Base-by-base conservation (phyloP, 2,797 vertebrate species). In the Cichlasoma orientale region DNA sequence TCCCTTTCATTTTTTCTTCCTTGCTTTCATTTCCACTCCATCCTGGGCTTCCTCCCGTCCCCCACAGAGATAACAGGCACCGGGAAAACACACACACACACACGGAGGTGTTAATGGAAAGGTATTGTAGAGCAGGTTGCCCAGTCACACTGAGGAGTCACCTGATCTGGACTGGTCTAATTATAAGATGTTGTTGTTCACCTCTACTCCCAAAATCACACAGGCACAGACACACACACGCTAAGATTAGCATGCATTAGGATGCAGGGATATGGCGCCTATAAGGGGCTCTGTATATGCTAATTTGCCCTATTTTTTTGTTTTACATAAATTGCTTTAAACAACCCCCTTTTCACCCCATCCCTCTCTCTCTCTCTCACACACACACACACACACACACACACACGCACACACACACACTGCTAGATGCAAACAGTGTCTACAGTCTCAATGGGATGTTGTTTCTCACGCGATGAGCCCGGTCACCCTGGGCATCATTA, bases 101-200 rank as follows among this genome's bases (percentile, higher is more conserved):
- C 71, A 72, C 27, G 19, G 58, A 93, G 90, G 91, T 93, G 93
- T 85, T 87, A 93, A 93, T 94, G 88, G 88, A 90, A 89, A 89
- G 55, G 36, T 71, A 61, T 58, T 44, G 44, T 23, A 50, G 41
- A 79, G 74, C 72, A 79, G 83, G 87, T 90, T 92, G 84, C 75
- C 82, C 82, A 79, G 80, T 88, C 82, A 85, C 75, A 61, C 38
- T 1, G 55, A 56, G 21, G 31, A 77, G 78, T 90, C 87, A 82
- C 84, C 85, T 90, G 86, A 89, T 82, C 75, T 71, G 82, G 79
- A 58, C 68, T 7, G 55, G 81, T 79, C 86, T 93, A 93, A 93
- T 94, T 94, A 94, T 89, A 89, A 89, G 73, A 76, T 91, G 88
- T 88, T 93, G 86, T 92, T 93, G 87, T 89, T 90, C 80, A 66